Base-by-base conservation (phyloP, 2,888 invertebrate species). In the Scaptomyza flava region DNA sequence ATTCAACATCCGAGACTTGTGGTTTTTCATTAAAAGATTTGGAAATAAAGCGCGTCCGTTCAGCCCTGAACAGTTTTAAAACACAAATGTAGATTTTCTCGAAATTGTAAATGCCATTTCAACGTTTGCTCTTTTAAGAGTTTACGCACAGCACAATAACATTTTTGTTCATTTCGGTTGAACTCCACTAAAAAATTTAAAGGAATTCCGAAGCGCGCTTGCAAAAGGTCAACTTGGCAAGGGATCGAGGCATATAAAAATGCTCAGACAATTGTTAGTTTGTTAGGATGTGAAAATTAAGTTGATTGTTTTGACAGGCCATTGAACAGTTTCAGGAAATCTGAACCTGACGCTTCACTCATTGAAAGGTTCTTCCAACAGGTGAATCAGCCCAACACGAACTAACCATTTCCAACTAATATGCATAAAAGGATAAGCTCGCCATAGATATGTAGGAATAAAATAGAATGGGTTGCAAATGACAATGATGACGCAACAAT, bases 381-480 rank as follows among this genome's bases (percentile, higher is more conserved):
- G 73, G 71, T 72, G 69, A 71, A 47, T 73, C 81, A 56, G 65
- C 62, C 62, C 20, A 81, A 72, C 82, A 68, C 57, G 59, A 64
- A 61, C 72, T 67, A 73, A 68, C 61, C 69, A 85, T 87, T 85
- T 76, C 31, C 48, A 14, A 48, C 48, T 33, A 41, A 31, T 45
- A 31, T 45, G 17, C 20, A 48, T 6, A 54, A 47, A 12, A 59
- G 56, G 41, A 47, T 70, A 43, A 46, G 47, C n/a, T 31, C 47
- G 42, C 54, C 63, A 68, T 71, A 68, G 51, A 73, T 84, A 71
- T 59, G 79, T 87, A 68, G 81, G 81, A 79, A 64, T 41, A 17
- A 3, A 45, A 56, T 62, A 72, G 68, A 77, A 64, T 62, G 6
- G 6, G 17, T 34, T 20, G 12, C 12, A 31, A 0, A 17, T 47